Evolutionary conservation across 2,797 vertebrate genomes (phyloP).

Genomic region (Gila robusta): DNA sequence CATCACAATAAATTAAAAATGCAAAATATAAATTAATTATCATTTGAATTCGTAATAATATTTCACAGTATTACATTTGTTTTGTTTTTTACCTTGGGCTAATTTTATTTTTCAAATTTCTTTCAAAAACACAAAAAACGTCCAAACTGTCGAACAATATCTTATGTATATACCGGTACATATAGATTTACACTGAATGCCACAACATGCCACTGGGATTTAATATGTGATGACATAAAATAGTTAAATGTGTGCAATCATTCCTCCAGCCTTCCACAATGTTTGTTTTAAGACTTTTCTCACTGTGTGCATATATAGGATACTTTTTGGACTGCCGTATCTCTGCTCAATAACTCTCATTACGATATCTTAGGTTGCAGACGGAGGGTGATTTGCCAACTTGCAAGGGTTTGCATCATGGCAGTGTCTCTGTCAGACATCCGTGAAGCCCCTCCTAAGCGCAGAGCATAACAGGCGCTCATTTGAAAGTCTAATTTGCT

Average conservation of each 20-base stretch:
- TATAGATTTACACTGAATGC: neutral
- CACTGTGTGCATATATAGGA: neutral
- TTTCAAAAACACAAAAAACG: neutral
- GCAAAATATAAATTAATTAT: neutral
- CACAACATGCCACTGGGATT: neutral
- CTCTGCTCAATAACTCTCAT: constrained; percentile 16
- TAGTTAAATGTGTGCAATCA: neutral
- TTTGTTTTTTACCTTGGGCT: neutral
- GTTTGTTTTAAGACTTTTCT: constrained; percentile 8
- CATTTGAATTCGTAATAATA: neutral
- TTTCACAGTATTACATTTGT: neutral
- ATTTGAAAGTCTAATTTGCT: constrained; percentile 38
- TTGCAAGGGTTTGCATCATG: constrained; percentile 60
- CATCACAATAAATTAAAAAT: too few species aligned
- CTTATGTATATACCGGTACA: too few species aligned
- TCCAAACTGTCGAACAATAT: neutral
- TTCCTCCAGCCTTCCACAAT: neutral
- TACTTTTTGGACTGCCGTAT: neutral
- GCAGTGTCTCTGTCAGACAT: constrained; percentile 27
- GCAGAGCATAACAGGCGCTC: constrained; percentile 13
- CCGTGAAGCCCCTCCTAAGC: constrained; percentile 31
- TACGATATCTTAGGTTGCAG: constrained; percentile 26
- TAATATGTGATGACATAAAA: neutral
- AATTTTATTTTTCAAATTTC: neutral
- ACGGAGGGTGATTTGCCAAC: constrained; percentile 40